A percentile compares a stretch with the other conserved stretches of the same genome.
Evolutionary conservation across 2,113 vertebrate genomes (phyloP).

Genomic region (Corythornis madagascariensis): DNA sequence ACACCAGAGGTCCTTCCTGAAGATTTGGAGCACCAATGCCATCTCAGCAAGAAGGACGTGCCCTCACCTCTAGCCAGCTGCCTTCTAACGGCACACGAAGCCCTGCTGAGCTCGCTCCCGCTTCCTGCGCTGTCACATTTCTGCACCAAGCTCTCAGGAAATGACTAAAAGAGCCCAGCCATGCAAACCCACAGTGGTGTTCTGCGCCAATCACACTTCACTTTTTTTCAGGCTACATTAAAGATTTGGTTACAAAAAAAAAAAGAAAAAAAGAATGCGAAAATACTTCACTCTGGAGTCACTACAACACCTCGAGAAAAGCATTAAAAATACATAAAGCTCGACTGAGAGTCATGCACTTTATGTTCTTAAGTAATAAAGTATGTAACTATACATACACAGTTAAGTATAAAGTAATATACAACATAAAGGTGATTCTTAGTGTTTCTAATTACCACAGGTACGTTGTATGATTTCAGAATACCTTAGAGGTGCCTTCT

Average conservation of each 20-base stretch:
- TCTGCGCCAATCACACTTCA: constrained; percentile 55
- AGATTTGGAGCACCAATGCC: constrained; percentile 32
- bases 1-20: constrained; percentile 61
- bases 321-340: neutral
- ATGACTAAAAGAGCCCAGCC: constrained; percentile 68
- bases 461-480: neutral
- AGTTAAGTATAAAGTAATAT: neutral
- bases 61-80: neutral
- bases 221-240: constrained; percentile 40
- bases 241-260: constrained; percentile 34
- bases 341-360: neutral
- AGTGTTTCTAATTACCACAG: constrained; percentile 3
- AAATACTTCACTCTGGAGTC: constrained; percentile 32
- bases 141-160: constrained; percentile 72
- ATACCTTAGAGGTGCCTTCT: neutral
- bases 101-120: constrained; percentile 25
- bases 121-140: constrained; percentile 63
- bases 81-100: neutral
- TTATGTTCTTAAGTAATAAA: neutral
- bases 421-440: neutral
- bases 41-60: constrained; percentile 24
- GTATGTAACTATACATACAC: neutral
- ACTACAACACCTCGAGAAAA: neutral
- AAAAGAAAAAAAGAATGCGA: neutral
- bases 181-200: constrained; percentile 62